Conservation (phyloP, 2,888 invertebrate species). For the Doris montereyensis region DNA sequence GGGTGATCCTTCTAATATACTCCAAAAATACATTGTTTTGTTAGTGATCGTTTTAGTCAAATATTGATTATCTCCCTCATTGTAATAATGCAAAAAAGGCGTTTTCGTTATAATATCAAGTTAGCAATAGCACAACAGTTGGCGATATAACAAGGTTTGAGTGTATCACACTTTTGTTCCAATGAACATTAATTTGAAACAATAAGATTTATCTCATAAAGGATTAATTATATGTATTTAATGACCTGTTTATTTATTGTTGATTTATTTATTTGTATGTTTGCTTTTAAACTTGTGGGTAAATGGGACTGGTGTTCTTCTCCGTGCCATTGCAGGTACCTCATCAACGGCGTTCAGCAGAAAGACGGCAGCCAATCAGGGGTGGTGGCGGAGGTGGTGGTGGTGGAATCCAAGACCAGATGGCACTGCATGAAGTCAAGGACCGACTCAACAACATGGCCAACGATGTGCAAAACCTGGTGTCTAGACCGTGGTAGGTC, state of each 20-base stretch:
- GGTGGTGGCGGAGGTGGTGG: slow-evolving; percentile 45
- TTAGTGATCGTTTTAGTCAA: too few species aligned
- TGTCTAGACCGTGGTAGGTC: slow-evolving; percentile 55
- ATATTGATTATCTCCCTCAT: too few species aligned
- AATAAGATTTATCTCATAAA: not conserved
- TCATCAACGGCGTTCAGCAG: slow-evolving; percentile 58
- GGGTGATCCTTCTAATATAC: too few species aligned
- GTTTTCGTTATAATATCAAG: too few species aligned
- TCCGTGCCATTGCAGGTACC: slow-evolving; percentile 46
- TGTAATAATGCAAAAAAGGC: too few species aligned
- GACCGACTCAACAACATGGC: slow-evolving; percentile 56
- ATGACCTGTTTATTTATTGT: not conserved
- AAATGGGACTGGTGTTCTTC: not conserved
- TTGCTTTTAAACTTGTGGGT: too few species aligned
- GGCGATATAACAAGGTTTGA: too few species aligned
- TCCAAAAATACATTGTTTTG: too few species aligned
- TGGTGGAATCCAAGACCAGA: slow-evolving; percentile 48
- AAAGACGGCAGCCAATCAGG: slow-evolving; percentile 41
- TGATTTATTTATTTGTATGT: not conserved
- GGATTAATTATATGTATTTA: not conserved
- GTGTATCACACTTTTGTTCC: too few species aligned
- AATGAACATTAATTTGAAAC: not conserved
- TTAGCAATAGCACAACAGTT: too few species aligned
- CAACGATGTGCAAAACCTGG: slow-evolving; percentile 51
- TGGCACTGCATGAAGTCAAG: slow-evolving; percentile 58